Evolutionary conservation across 2,888 invertebrate genomes (phyloP).

Genomic region (Polylopha cassiicola): DNA sequence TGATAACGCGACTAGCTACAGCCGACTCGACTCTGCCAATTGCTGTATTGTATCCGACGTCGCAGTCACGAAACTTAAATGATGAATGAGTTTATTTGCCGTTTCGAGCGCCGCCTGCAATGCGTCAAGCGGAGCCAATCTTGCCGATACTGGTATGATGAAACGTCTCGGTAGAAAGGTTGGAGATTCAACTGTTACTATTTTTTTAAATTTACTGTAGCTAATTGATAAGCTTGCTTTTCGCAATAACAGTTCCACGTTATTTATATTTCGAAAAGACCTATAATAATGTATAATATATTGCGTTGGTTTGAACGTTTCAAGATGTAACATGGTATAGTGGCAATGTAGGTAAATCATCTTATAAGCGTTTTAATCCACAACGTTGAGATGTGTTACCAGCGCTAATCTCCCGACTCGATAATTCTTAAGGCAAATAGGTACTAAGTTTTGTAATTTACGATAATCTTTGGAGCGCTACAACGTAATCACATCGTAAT

Average conservation of each 20-base stretch:
- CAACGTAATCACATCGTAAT: slow-evolving; percentile 7
- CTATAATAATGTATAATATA: too few relatives aligned
- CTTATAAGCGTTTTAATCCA: too few relatives aligned
- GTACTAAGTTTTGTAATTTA: too few relatives aligned
- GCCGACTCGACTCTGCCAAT: background rate
- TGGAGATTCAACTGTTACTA: slow-evolving; percentile 7
- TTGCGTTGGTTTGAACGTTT: too few relatives aligned
- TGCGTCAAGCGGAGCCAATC: slow-evolving; percentile 31
- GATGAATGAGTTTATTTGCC: slow-evolving; percentile 61
- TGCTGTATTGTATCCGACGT: slow-evolving; percentile 20
- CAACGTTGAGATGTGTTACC: too few relatives aligned
- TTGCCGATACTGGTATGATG: slow-evolving; percentile 5
- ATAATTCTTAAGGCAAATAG: too few relatives aligned
- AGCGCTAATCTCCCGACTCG: too few relatives aligned
- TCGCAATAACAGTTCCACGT: background rate
- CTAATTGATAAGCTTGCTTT: slow-evolving; percentile 3
- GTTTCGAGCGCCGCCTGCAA: slow-evolving; percentile 38
- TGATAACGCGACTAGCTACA: slow-evolving; percentile 7
- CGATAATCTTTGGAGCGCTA: too few relatives aligned
- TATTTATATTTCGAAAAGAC: too few relatives aligned
- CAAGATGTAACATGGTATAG: too few relatives aligned
- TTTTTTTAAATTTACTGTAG: slow-evolving; percentile 10
- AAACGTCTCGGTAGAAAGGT: slow-evolving; percentile 11
- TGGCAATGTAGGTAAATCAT: too few relatives aligned
- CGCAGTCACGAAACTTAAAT: slow-evolving; percentile 39